Percentiles rank a stretch among this genome's conserved stretches.
Conservation (phyloP, 2,888 invertebrate species). For the Apamea epomidion region DNA sequence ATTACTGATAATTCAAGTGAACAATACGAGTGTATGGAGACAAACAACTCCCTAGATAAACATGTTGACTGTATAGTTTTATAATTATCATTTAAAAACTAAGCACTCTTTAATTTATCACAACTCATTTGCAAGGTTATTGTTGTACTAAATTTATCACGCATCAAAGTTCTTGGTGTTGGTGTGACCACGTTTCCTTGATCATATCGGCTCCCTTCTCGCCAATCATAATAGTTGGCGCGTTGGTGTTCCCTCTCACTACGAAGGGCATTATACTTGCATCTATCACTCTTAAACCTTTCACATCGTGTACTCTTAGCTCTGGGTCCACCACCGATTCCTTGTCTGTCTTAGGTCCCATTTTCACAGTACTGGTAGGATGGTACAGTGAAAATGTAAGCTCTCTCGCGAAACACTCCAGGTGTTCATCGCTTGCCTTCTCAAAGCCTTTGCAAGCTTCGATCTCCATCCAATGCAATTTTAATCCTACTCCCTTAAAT, state of each 20-base stretch:
- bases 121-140: constrained; percentile 28
- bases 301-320: constrained; percentile 88
- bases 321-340: constrained; percentile 90
- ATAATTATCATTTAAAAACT: neutral
- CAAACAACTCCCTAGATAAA: neutral
- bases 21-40: neutral
- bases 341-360: constrained; percentile 88
- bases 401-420: constrained; percentile 77
- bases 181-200: constrained; percentile 87
- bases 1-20: neutral
- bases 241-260: constrained; percentile 91
- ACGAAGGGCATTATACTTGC: constrained; percentile 92
- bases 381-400: constrained; percentile 91
- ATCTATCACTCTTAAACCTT: constrained; percentile 91
- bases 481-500: constrained; percentile 74
- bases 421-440: constrained; percentile 72
- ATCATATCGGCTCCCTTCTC: constrained; percentile 92
- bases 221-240: constrained; percentile 92
- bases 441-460: constrained; percentile 76
- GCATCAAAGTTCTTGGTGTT: constrained; percentile 75
- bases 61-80: neutral
- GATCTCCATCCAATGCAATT: constrained; percentile 77
- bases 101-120: constrained; percentile 38
- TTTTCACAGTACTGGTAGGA: constrained; percentile 92
- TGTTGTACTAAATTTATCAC: constrained; percentile 28